Evolutionary conservation across 2,888 invertebrate species (phyloP).

Genomic region (Drosophila cyrtoloma): DNA sequence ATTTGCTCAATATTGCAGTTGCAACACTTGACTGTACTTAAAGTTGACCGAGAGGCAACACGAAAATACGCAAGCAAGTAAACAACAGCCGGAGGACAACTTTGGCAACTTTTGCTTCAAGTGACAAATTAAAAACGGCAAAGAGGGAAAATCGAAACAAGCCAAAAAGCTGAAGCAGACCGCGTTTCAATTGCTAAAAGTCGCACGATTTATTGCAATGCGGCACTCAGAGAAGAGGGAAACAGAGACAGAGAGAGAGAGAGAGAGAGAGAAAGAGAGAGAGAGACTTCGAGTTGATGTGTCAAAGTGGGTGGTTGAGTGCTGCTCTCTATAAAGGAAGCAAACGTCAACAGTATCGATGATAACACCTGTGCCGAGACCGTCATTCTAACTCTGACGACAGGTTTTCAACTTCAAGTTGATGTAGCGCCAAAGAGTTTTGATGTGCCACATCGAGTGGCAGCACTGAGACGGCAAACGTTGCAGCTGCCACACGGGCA

Average conservation of each 20-base stretch:
- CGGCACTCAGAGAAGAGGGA: constrained; percentile 8
- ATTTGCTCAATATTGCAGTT: constrained; percentile 49
- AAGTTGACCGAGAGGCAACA: constrained; percentile 53
- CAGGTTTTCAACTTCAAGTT: constrained; percentile 73
- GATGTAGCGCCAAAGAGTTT: constrained; percentile 66
- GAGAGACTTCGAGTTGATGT: constrained; percentile 21
- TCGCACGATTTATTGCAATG: constrained; percentile 69
- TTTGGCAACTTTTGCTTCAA: constrained; percentile 80
- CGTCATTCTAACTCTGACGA: constrained; percentile 56
- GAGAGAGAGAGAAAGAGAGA: not conserved
- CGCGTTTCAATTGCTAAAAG: constrained; percentile 70
- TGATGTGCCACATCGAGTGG: constrained; percentile 78
- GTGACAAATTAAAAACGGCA: constrained; percentile 79
- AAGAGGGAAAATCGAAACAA: constrained; percentile 43
- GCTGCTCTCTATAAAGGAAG: constrained; percentile 48
- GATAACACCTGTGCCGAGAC: constrained; percentile 71
- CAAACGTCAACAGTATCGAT: constrained; percentile 78
- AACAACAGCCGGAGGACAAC: constrained; percentile 55
- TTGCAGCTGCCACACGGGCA: constrained; percentile 67
- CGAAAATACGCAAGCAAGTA: constrained; percentile 24
- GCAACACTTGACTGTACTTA: constrained; percentile 69
- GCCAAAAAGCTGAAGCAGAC: constrained; percentile 22
- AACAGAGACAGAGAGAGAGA: not conserved
- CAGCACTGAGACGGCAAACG: constrained; percentile 55
- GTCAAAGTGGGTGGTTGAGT: constrained; percentile 39